Evolutionary conservation across 1,140 invertebrate genomes (phyloP), one percentile per base, ranked within the genome.

Genomic region (Drosophila busckii): DNA sequence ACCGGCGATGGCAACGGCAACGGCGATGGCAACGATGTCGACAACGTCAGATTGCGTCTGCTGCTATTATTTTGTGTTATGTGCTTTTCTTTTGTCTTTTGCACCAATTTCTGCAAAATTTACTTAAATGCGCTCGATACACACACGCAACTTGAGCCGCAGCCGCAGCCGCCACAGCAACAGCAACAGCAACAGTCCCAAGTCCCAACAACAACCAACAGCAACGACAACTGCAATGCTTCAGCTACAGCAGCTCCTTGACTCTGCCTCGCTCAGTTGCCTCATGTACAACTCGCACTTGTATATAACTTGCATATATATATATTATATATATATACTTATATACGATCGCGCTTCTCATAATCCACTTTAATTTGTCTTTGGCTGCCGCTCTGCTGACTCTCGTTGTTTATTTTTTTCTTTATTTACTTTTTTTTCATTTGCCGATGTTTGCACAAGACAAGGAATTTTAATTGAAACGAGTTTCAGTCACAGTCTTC

Each of bases 301-400:
- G n/a, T n/a, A n/a, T n/a, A n/a, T n/a, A n/a, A n/a, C n/a, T n/a
- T n/a, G n/a, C n/a, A n/a, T n/a, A n/a, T n/a, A n/a, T n/a, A n/a
- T n/a, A n/a, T n/a, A n/a, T n/a, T n/a, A n/a, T 40, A 16, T 10
- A 38, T 1, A 23, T 10, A 54, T 37, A 26, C 49, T 17, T 49
- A 55, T 5, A 34, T 13, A 52, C 40, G 38, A 52, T 42, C 28
- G 37, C 52, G 50, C 55, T 49, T 52, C 53, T 76, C 68, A 80
- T 78, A 78, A 78, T 78, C 73, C 73, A 71, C 63, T 80, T 80
- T 80, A 80, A 80, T 80, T 80, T 80, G 71, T 80, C 73, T 78
- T 73, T 55, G 68, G 49, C 70, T 75, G 70, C 64, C 40, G 48
- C 48, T 58, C 62, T 70, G 66, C 34, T 41, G 50, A 16, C 26